Evolutionary conservation across 2,797 vertebrate genomes (phyloP).

Genomic region (Silurus lanzhouensis): DNA sequence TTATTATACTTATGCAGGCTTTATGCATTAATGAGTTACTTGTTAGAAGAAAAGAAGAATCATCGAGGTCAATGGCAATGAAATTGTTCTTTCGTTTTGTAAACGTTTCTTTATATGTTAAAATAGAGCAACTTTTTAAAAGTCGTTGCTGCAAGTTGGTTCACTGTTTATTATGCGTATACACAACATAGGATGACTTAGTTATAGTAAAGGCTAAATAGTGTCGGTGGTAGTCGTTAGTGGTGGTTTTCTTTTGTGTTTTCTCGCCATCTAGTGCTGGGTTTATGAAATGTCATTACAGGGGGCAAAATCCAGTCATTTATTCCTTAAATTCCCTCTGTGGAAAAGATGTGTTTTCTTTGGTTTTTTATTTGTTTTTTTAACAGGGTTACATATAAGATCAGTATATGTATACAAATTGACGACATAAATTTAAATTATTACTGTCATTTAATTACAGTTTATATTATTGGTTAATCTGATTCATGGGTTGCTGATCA

Average conservation of each 20-base stretch:
- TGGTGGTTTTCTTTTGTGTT: conserved; percentile 34
- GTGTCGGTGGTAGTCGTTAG: background rate
- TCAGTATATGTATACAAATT: background rate
- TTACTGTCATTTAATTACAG: background rate
- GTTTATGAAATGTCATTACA: conserved; percentile 1
- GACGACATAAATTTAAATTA: background rate
- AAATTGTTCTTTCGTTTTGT: background rate
- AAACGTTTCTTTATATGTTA: background rate
- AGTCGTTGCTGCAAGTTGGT: background rate
- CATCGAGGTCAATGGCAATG: background rate
- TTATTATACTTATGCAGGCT: background rate
- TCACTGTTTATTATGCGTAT: background rate
- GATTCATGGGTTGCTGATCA: background rate
- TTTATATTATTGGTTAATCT: background rate
- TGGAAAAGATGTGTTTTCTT: background rate
- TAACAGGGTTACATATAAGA: background rate
- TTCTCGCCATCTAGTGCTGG: conserved; percentile 63
- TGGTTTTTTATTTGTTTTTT: background rate
- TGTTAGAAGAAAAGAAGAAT: background rate
- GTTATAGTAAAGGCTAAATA: background rate
- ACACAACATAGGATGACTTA: background rate
- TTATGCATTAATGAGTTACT: background rate
- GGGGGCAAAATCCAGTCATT: background rate
- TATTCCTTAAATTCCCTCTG: background rate
- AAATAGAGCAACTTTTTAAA: background rate